Evolutionary conservation across 2,888 invertebrate species (phyloP), one percentile per base, ranked within the genome.

Genomic region (Sussaba pulchella): DNA sequence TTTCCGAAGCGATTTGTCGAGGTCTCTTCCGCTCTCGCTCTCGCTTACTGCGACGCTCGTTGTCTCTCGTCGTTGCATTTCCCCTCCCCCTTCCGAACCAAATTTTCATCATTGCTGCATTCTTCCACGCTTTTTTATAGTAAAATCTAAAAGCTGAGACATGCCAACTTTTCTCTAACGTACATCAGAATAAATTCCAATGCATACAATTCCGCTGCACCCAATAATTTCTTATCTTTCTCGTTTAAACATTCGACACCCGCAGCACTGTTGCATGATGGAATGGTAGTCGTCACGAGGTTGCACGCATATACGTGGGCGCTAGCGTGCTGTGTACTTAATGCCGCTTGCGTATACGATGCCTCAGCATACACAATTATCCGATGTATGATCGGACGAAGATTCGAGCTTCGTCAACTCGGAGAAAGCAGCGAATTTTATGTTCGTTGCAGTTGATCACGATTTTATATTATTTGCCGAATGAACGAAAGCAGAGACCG

Each of bases 401-500:
- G 24, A 50, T 57, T 31, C 64, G 54, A 47, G 69, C 64, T 74
- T 59, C 70, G 66, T 19, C 43, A 75, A 71, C 59, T 17, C 24
- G 80, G 76, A 76, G 76, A 80, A 80, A 80, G 75, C 57, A 54
- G 78, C 45, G 50, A 74, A 36, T 71, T 31, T 59, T 10, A 5
- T 26, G 50, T 52, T 71, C 67, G 45, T 24, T 52, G 21, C 75
- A 45, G 70, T 31, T 80, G 50, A 66, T 45, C 80, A 72, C 75
- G 72, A 69, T 81, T 31, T 31, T 70, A 57, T 36, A 71, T 81
- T 76, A 72, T 81, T n/a, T 76, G 76, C 76, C 76, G 72, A 72
- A 72, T 72, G 57, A 81, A 81, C 54, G 80, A 81, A 76, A 81
- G 80, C 76, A 61, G n/a, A n/a, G 66, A 80, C 57, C 75, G 75